Conservation (phyloP, 2,888 invertebrate species). For the Scelioninae gen. 1 region DNA sequence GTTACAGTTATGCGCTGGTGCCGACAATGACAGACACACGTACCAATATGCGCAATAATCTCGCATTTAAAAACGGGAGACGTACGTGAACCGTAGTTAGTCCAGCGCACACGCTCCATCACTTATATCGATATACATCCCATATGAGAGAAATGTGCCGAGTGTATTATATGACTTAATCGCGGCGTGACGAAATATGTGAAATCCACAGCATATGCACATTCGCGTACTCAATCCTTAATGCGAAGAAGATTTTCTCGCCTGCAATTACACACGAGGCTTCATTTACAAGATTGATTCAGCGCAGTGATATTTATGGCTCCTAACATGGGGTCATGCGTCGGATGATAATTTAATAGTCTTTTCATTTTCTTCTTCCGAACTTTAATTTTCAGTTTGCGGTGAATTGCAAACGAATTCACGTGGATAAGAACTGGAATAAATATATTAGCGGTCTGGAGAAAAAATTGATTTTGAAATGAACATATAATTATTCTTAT, state of each 20-base stretch:
- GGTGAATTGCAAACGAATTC: too few relatives aligned
- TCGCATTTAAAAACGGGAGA: too few relatives aligned
- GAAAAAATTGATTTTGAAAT: too few relatives aligned
- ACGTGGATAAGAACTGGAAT: too few relatives aligned
- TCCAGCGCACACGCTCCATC: conserved; percentile 22
- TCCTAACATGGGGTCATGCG: background rate
- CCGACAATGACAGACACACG: too few relatives aligned
- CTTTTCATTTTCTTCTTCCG: too few relatives aligned
- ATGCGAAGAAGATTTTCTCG: conserved; percentile 12
- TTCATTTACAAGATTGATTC: conserved; percentile 14
- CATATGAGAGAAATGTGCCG: conserved; percentile 35
- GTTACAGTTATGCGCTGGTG: too few relatives aligned
- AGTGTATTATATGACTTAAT: conserved; percentile 34
- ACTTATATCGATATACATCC: conserved; percentile 39
- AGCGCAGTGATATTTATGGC: conserved; percentile 1
- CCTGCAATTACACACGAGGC: conserved; percentile 19
- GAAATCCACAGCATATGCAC: conserved; percentile 27
- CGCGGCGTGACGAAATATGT: conserved; percentile 52
- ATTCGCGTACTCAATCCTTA: conserved; percentile 4
- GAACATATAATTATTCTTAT: too few relatives aligned
- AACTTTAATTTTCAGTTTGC: too few relatives aligned
- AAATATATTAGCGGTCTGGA: too few relatives aligned
- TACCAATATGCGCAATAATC: too few relatives aligned
- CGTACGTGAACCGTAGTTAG: conserved; percentile 26
- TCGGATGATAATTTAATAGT: too few relatives aligned